Evolutionary conservation across 2,888 invertebrate genomes (phyloP), one percentile per base, ranked within the genome.

Genomic region (Scaptomyza polygonia): DNA sequence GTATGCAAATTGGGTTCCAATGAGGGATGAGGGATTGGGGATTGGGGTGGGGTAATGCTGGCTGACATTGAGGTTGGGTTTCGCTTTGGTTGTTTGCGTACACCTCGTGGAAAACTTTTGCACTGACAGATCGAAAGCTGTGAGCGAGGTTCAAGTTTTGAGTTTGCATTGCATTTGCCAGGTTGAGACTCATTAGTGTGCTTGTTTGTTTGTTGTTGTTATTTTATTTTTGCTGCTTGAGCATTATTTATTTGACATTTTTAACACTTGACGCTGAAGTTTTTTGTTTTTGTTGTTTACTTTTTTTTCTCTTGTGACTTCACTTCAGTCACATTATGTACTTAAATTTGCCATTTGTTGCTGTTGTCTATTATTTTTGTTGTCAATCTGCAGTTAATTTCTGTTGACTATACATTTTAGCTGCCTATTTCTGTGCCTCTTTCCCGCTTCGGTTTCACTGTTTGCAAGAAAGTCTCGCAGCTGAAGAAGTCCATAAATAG

Each of bases 221-320:
- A 5, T 25, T 25, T 21, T 65, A 51, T 18, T 54, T 29, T 14
- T 67, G 67, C 29, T 68, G 61, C 59, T 78, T 65, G 51, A 61
- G 63, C 68, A 79, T 76, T 82, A 78, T 84, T 86, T 86, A 72
- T 76, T 73, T 84, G 78, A 67, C 78, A 71, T 83, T 80, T 82
- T 74, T 72, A 86, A 83, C 80, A 81, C 80, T 83, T 83, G 71
- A 32, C 82, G 47, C 48, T 69, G 73, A 73, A 69, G 61, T 68
- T 66, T 68, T 36, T 59, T 47, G 59, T 45, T 49, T 63, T 72
- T 72, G 62, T 66, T 75, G n/a, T 36, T 9, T 5, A n/a, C 2
- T 34, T 34, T 7, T 9, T 36, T n/a, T 34, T 52, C 4, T 21
- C 21, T 21, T 67, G 51, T 57, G 76, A 52, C 62, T 64, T 67